These are phyloP conservation scores for Branchipolynoe longqiensis DNA, from an alignment of 2,888 invertebrate species.

Conservation along the genomic window DNA sequence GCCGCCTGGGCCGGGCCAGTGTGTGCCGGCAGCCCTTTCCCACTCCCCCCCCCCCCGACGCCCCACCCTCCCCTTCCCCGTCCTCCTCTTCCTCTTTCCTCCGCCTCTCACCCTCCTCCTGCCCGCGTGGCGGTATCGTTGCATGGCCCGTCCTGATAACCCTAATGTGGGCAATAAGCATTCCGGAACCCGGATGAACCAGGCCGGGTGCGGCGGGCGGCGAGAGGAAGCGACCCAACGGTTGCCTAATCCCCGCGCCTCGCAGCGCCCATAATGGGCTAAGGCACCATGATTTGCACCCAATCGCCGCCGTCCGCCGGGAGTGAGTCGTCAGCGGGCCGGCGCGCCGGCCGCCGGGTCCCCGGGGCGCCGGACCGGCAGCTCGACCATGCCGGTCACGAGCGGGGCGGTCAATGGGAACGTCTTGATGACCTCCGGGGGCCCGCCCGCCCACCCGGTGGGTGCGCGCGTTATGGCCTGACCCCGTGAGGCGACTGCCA, in stretches of 20 bases:
- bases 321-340: slow-evolving; percentile 2
- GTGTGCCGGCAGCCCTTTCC: too few relatives aligned
- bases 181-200: neutral
- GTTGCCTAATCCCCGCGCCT: slow-evolving; percentile 28
- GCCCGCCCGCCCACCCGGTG: neutral
- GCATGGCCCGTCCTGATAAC: slow-evolving; percentile 12
- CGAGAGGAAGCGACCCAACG: neutral
- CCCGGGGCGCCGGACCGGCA: neutral
- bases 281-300: slow-evolving; percentile 47
- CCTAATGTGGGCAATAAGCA: slow-evolving; percentile 47
- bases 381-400: slow-evolving; percentile 27
- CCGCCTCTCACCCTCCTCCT: too few relatives aligned
- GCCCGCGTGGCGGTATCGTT: neutral
- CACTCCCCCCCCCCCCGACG: too few relatives aligned
- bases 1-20: too few relatives aligned
- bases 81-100: too few relatives aligned
- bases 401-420: slow-evolving; percentile 40
- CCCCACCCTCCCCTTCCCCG: too few relatives aligned
- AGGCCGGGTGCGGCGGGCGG: neutral
- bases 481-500: slow-evolving; percentile 11
- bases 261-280: slow-evolving; percentile 6
- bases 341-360: neutral
- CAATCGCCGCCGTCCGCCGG: neutral
- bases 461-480: slow-evolving; percentile 5
- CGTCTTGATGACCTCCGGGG: slow-evolving; percentile 35